Conservation (phyloP, 2,888 invertebrate species). For the Drosophila silvestris region DNA sequence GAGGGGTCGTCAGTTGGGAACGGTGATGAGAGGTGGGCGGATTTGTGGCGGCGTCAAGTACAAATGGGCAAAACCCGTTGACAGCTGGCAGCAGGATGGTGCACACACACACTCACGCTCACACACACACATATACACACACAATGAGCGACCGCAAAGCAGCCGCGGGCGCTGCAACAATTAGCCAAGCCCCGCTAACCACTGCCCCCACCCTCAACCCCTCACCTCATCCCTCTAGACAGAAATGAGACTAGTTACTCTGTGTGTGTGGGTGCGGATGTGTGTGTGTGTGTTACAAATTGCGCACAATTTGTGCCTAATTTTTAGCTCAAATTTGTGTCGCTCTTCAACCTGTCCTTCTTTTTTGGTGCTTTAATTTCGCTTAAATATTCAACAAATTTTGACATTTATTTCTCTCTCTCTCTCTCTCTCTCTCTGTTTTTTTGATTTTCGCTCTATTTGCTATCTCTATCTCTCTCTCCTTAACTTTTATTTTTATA, state of each 20-base stretch:
- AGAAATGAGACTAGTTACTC: slow-evolving; percentile 40
- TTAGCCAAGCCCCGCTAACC: slow-evolving; percentile 51
- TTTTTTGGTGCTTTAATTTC: slow-evolving; percentile 2
- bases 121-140: slow-evolving; percentile 1
- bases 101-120: slow-evolving; percentile 17
- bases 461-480: not conserved
- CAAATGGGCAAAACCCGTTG: slow-evolving; percentile 49
- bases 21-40: not conserved
- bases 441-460: not conserved
- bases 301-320: slow-evolving; percentile 72
- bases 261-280: slow-evolving; percentile 49
- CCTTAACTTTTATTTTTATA: not conserved
- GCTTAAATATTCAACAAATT: slow-evolving; percentile 33
- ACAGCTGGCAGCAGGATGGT: slow-evolving; percentile 61
- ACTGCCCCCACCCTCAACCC: not conserved
- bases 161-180: slow-evolving; percentile 70
- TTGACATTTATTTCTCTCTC: not conserved
- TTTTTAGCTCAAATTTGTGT: slow-evolving; percentile 66
- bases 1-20: slow-evolving; percentile 10
- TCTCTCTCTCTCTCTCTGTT: not conserved
- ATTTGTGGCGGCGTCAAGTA: slow-evolving; percentile 15
- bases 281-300: slow-evolving; percentile 55
- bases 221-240: not conserved
- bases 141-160: slow-evolving; percentile 52
- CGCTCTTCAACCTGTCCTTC: slow-evolving; percentile 17